phyloP scores from a whole-genome alignment of 1,140 invertebrate genomes.

The Polypedilum vanderplanki region DNA sequence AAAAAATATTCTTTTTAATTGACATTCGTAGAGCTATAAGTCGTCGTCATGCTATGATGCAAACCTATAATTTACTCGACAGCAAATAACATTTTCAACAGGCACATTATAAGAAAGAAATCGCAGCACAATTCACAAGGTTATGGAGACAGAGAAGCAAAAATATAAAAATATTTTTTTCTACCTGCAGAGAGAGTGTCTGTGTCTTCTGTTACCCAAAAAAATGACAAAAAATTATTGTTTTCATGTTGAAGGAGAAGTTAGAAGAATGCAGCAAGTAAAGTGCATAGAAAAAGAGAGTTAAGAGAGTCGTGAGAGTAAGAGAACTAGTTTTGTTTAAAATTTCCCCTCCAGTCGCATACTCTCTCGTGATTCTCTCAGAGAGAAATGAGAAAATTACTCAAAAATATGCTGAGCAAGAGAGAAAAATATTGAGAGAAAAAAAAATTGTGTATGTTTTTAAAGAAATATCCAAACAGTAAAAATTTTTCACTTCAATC shows the following conservation, averaged over 20 bases:
- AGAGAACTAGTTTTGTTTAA: background rate
- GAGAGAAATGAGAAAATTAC: background rate
- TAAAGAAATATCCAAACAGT: background rate
- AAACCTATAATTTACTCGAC: no score
- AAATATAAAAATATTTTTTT: background rate
- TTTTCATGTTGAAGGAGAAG: background rate
- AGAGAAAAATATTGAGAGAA: background rate
- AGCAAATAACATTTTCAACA: background rate
- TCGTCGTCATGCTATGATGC: no score
- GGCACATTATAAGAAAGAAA: background rate
- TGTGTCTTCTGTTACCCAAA: no score
- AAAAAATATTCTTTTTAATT: no score
- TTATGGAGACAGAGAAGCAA: background rate
- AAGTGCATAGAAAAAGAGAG: constrained; percentile 2
- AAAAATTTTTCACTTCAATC: background rate
- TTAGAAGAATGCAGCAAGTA: background rate
- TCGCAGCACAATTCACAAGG: background rate
- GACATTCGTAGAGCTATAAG: no score
- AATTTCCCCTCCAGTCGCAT: background rate
- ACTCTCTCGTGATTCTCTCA: background rate
- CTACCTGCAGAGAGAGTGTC: background rate
- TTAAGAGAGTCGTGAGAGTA: background rate
- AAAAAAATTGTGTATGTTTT: background rate
- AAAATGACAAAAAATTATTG: background rate
- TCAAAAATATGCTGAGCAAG: background rate